Conservation (phyloP, 1,140 invertebrate species). For the Brevipalpus yothersi region DNA sequence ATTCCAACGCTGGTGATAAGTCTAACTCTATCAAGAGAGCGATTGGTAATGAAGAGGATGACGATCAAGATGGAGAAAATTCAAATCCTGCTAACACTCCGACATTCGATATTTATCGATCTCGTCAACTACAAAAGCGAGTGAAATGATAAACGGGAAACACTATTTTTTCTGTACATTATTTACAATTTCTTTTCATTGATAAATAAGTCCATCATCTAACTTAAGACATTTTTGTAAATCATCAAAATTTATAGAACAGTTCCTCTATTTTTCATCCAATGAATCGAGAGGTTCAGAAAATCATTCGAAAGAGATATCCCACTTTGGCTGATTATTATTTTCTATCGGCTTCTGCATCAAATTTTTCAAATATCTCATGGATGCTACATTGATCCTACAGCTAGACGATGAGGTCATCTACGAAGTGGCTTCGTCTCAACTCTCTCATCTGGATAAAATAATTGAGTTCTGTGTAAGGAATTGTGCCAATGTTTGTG, state of each 20-base stretch:
- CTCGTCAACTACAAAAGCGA: conserved; percentile 7
- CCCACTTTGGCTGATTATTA: no score
- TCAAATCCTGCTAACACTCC: conserved; percentile 4
- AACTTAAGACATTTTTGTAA: no score
- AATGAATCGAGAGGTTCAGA: no score
- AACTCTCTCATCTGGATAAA: conserved; percentile 29
- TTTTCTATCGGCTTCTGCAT: no score
- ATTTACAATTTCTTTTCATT: no score
- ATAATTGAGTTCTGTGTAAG: conserved; percentile 58
- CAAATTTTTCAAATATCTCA: no score
- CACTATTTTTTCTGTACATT: no score
- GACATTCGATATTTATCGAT: conserved; percentile 8
- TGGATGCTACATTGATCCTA: conserved; percentile 35
- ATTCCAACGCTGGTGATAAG: not conserved
- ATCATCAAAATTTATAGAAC: no score
- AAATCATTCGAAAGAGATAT: no score
- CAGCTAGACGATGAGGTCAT: conserved; percentile 91
- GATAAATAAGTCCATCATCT: no score
- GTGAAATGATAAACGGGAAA: not conserved
- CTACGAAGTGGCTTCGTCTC: conserved; percentile 45
- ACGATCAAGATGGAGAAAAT: conserved; percentile 6
- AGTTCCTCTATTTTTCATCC: no score
- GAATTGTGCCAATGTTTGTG: conserved; percentile 26
- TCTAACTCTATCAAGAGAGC: not conserved
- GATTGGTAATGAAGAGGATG: not conserved